phyloP scores from a whole-genome alignment of 2,888 invertebrate species.

The Trachelus stipa region DNA sequence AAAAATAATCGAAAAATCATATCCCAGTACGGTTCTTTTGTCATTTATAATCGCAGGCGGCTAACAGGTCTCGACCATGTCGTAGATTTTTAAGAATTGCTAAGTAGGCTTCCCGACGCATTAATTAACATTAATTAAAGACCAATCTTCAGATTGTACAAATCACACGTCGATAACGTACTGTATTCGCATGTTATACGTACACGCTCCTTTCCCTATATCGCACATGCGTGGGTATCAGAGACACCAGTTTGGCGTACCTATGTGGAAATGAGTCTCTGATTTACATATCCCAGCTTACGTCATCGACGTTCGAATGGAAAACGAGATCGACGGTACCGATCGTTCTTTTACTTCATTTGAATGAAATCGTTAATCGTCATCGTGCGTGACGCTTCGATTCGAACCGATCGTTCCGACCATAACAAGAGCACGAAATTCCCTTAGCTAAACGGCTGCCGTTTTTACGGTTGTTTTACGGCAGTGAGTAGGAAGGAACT shows the following conservation, averaged over 20 bases:
- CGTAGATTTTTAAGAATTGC: constrained; percentile 14
- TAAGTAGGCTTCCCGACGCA: constrained; percentile 24
- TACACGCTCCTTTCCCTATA: not conserved
- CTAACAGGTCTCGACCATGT: constrained; percentile 17
- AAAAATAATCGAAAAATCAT: constrained; percentile 17
- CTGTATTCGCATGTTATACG: not conserved
- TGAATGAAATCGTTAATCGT: not conserved
- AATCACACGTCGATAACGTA: not conserved
- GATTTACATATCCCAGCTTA: not conserved
- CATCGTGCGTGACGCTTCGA: not conserved
- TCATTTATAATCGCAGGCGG: constrained; percentile 38
- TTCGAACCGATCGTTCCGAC: not conserved
- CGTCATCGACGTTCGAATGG: not conserved
- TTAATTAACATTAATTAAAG: constrained; percentile 46
- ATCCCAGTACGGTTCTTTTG: constrained; percentile 36
- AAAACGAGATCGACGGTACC: not conserved
- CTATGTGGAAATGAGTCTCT: not conserved
- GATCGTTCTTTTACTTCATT: not conserved
- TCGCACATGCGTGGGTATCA: not conserved
- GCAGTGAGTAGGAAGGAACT: not conserved
- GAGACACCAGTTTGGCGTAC: not conserved
- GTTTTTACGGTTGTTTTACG: not conserved
- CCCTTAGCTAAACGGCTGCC: not conserved
- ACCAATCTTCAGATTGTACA: not conserved
- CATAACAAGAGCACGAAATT: not conserved